Evolutionary conservation across 37 sponge, comb jelly and placozoan species (phyloP).

Genomic region (Crambe crambe): DNA sequence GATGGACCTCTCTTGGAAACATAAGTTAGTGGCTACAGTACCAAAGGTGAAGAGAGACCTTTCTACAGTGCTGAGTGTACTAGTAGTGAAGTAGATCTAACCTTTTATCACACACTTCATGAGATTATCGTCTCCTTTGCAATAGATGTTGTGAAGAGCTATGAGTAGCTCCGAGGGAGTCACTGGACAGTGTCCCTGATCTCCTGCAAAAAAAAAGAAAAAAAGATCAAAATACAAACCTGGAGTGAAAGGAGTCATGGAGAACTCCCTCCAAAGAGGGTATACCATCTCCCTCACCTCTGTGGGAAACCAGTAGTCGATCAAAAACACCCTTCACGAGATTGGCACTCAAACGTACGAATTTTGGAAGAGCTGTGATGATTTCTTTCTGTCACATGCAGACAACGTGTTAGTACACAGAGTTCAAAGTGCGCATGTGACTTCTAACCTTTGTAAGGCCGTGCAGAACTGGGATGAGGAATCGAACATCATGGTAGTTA

Average conservation of each 20-base stretch:
- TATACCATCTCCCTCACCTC: conserved; percentile 55
- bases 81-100: conserved; percentile 10
- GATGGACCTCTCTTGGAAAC: conserved; percentile 85
- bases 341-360: conserved; percentile 81
- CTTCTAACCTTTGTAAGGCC: conserved; percentile 96
- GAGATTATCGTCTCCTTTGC: conserved; percentile 73
- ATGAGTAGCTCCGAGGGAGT: conserved; percentile 90
- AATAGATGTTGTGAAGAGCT: conserved; percentile 94
- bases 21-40: conserved; percentile 81
- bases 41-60: background rate
- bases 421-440: too few species aligned
- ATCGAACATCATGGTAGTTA: conserved; percentile 83
- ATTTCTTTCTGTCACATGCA: conserved; percentile 72
- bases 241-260: too few species aligned
- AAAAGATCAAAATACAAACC: background rate
- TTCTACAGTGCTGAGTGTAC: too few species aligned
- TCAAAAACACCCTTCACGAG: conserved; percentile 90
- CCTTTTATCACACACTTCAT: conserved; percentile 96
- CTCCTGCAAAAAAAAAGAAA: conserved; percentile 26
- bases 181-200: conserved; percentile 65
- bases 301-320: conserved; percentile 66
- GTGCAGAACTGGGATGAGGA: conserved; percentile 94
- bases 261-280: background rate
- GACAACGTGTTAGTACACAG: background rate
- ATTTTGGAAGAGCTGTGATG: conserved; percentile 83